phyloP scores from a whole-genome alignment of 2,113 vertebrate genomes.

The Gymnocephalus cernua region DNA sequence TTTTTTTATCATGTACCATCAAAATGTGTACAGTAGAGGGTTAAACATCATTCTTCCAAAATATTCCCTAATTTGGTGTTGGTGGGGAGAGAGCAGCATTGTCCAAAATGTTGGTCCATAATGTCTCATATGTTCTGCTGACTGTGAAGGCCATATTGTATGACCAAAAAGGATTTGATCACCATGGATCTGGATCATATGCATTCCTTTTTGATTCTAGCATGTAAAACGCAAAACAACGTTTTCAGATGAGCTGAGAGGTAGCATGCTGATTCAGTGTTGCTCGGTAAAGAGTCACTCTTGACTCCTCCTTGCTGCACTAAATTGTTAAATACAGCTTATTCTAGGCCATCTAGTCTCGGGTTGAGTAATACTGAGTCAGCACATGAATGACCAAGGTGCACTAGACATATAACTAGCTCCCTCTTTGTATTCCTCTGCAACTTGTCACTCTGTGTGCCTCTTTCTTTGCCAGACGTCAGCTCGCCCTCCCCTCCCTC shows the following conservation, averaged over 20 bases:
- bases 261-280: neutral
- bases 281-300: neutral
- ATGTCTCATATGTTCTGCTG: neutral
- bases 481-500: neutral
- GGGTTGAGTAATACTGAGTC: constrained; percentile 39
- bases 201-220: too few relatives aligned
- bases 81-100: neutral
- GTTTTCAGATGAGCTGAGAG: too few relatives aligned
- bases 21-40: too few relatives aligned
- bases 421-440: constrained; percentile 33
- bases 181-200: too few relatives aligned
- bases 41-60: neutral
- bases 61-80: neutral
- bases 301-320: neutral
- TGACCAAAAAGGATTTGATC: too few relatives aligned
- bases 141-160: neutral
- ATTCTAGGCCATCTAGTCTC: neutral
- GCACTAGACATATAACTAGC: constrained; percentile 27
- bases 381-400: constrained; percentile 41
- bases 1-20: too few relatives aligned
- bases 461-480: constrained; percentile 10
- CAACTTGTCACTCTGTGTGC: constrained; percentile 15
- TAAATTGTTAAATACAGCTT: neutral
- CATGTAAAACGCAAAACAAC: too few relatives aligned
- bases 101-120: neutral